Evolutionary conservation across 2,797 vertebrate species (phyloP), one percentile per base, ranked within the genome.

Genomic region (Sebastes oblongus): DNA sequence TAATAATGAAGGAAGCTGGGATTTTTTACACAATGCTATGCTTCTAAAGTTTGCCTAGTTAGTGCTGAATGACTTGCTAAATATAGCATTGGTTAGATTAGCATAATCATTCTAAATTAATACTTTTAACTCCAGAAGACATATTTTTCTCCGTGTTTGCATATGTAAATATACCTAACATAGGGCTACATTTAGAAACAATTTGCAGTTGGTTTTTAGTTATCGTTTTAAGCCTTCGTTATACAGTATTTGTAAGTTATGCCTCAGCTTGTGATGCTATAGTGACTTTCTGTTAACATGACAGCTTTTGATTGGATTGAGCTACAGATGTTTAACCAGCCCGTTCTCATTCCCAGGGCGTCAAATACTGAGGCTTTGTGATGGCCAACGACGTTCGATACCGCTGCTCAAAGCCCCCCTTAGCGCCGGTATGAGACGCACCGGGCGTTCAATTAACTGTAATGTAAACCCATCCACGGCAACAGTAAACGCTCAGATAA

Each of bases 351-450:
- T 0, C 36, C 36, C 36, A 14, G 0, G 5, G 36, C 1, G 13
- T 39, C 36, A 39, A 39, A 39, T 39, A 39, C 13, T 39, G 36
- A 39, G 36, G 13, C 36, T 39, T 39, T 39, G 36, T 39, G 36
- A 14, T 1, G 36, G 1, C 36, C 36, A 39, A 39, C 36, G 13
- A 0, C 5, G 36, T 6, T 39, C 12, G 36, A 39, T 39, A 39
- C 36, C 36, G 12, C 36, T 39, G 36, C 36, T 0, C 36, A 39
- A 39, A 0, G 36, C 36, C 0, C 36, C 36, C 36, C 36, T 39
- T 39, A 14, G 12, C 0, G 36, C 36, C 12, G 36, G 36, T 39
- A 39, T 39, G 12, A 13, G 0, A 39, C 36, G 36, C 36, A 39
- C 36, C 1, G 36, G 36, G 36, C 12, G 12, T 39, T 39, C 12